phyloP scores from a whole-genome alignment of 1,140 invertebrate species.

The Trissolcus basalis region DNA sequence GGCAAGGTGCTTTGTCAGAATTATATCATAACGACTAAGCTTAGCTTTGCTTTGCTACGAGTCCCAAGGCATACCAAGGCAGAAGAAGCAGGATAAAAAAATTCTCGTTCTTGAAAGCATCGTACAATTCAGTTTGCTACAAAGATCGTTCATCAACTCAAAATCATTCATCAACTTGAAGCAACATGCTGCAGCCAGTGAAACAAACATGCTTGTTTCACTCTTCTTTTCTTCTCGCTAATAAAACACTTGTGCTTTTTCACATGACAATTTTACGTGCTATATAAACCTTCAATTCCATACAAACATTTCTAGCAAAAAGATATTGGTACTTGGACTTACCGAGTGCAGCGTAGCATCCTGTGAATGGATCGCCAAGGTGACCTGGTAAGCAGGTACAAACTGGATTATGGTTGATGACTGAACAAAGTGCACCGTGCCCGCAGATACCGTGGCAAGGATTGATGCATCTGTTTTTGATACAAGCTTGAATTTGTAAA shows the following conservation, averaged over 20 bases:
- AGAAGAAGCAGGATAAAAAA: too few relatives aligned
- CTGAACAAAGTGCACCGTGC: constrained; percentile 82
- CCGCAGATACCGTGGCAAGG: constrained; percentile 88
- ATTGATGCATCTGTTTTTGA: constrained; percentile 86
- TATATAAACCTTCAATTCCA: neutral
- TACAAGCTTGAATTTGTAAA: constrained; percentile 84
- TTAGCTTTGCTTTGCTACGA: too few relatives aligned
- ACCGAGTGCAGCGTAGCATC: constrained; percentile 78
- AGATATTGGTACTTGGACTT: constrained; percentile 19
- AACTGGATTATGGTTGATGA: constrained; percentile 89
- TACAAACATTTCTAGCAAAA: constrained; percentile 2
- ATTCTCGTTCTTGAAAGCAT: too few relatives aligned
- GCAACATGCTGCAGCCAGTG: too few relatives aligned
- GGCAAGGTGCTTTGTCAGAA: neutral
- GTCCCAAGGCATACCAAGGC: too few relatives aligned
- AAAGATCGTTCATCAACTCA: too few relatives aligned
- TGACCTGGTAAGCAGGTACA: constrained; percentile 85
- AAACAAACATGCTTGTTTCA: neutral
- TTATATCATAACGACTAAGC: too few relatives aligned
- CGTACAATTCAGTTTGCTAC: too few relatives aligned
- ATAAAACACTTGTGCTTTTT: constrained; percentile 31
- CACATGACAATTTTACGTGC: constrained; percentile 20
- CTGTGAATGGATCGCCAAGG: constrained; percentile 87
- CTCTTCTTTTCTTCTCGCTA: neutral
- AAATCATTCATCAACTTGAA: too few relatives aligned